A percentile compares a stretch with the other conserved stretches of the same genome.
These are phyloP conservation scores for Limenitis arthemis DNA, from an alignment of 2,888 invertebrate species.

Conservation along the genomic window DNA sequence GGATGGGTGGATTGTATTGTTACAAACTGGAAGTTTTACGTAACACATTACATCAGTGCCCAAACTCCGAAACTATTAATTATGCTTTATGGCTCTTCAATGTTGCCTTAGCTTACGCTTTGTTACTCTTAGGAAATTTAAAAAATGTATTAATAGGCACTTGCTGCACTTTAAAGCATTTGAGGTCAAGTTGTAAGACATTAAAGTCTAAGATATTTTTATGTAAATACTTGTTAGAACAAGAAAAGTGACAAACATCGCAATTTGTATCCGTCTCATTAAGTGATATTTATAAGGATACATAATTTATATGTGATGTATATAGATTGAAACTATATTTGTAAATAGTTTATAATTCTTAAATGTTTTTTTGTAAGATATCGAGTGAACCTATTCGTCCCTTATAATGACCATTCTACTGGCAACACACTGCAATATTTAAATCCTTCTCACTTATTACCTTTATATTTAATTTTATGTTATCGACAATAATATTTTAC, in stretches of 20 bases:
- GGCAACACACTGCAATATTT: no score
- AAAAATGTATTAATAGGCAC: neutral
- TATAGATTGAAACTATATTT: no score
- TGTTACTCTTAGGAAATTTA: constrained; percentile 42
- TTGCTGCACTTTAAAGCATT: neutral
- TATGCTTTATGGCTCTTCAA: constrained; percentile 43
- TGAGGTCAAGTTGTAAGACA: constrained; percentile 5
- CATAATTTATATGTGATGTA: no score
- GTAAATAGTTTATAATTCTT: no score
- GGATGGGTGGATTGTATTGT: constrained; percentile 36
- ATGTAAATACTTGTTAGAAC: neutral
- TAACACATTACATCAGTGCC: constrained; percentile 34
- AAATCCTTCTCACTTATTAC: no score
- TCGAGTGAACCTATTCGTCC: no score
- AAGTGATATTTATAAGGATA: no score
- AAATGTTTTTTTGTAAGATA: no score
- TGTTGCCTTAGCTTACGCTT: constrained; percentile 30
- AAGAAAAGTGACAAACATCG: constrained; percentile 18
- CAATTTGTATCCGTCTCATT: constrained; percentile 30
- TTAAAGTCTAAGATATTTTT: neutral
- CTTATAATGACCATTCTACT: no score
- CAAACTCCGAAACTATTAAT: constrained; percentile 57
- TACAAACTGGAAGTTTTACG: constrained; percentile 30
- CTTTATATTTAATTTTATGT: no score
- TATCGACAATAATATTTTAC: no score